Evolutionary conservation across 2,888 invertebrate genomes (phyloP), one percentile per base, ranked within the genome.

Genomic region (Autographa gamma): DNA sequence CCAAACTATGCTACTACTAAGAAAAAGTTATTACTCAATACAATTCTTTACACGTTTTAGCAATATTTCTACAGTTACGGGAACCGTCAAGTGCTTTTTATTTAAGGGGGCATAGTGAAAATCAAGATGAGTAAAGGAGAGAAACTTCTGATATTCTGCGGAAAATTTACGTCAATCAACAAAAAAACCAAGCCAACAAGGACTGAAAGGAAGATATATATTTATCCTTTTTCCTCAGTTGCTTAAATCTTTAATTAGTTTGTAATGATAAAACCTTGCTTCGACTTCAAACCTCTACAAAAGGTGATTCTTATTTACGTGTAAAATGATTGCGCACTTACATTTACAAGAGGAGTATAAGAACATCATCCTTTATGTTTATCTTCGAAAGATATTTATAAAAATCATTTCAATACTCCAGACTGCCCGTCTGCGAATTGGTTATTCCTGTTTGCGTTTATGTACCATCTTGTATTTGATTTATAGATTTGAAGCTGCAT

Each of bases 331-430:
- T 70, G 76, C 38, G 68, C 18, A 38, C 66, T 66, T 54, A 73
- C 48, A 74, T 63, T 62, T 71, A 61, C 66, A 66, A 63, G 58
- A 79, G 78, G 63, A 81, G 74, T 73, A 63, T 77, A 73, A 69
- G 68, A 69, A 76, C 69, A 63, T 69, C 74, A 77, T 71, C 71
- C 61, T 69, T 71, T 60, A 71, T 73, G 73, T 80, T 72, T 80
- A 69, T 72, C 69, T 81, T 77, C 65, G 38, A 66, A 69, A 79
- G 71, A 79, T 79, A 81, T 79, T 83, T 83, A 80, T 79, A 84
- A 82, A 73, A 81, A 83, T 84, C 81, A 84, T 83, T 85, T 86
- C 86, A 82, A 82, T 84, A 83, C 86, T 86, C 76, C 78, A 83
- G 84, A 86, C 81, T 77, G 73, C 80, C 71, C 70, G 83, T 80